Percentiles rank a stretch among this genome's conserved stretches.
Conservation (phyloP, 2,888 invertebrate genomes). For the Spatulosminthurus flaviceps region DNA sequence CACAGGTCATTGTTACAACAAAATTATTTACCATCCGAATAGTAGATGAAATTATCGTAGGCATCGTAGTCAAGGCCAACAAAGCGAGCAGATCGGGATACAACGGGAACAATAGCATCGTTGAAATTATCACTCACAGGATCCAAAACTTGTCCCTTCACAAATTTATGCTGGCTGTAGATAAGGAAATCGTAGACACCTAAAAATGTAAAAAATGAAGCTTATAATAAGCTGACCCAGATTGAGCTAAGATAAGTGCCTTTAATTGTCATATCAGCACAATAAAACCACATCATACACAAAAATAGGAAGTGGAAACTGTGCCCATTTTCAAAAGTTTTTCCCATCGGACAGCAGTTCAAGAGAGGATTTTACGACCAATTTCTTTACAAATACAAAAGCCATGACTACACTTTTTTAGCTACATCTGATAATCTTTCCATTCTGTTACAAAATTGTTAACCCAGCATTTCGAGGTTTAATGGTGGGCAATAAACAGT, state of each 20-base stretch:
- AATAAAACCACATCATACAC: neutral
- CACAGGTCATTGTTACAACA: neutral
- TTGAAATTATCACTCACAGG: constrained; percentile 90
- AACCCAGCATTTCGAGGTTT: neutral
- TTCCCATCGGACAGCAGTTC: neutral
- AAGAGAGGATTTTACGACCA: constrained; percentile 26
- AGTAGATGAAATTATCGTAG: constrained; percentile 89
- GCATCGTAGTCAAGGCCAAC: constrained; percentile 96
- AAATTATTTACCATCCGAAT: constrained; percentile 78
- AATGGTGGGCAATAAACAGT: constrained; percentile 6
- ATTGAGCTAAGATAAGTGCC: constrained; percentile 3
- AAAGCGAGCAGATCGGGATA: constrained; percentile 88
- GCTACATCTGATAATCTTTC: neutral
- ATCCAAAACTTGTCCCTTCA: constrained; percentile 89
- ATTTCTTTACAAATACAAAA: constrained; percentile 23
- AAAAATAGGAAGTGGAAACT: constrained; percentile 34
- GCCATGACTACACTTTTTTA: neutral
- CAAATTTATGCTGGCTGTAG: constrained; percentile 95
- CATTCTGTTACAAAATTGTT: neutral
- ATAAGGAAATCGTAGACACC: constrained; percentile 88
- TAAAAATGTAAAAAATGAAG: constrained; percentile 61
- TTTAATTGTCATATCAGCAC: neutral
- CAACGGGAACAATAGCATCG: constrained; percentile 94
- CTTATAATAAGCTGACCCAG: neutral
- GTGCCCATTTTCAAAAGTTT: constrained; percentile 15